phyloP scores from a whole-genome alignment of 2,797 vertebrate genomes.

The Adelosebastes latens region DNA sequence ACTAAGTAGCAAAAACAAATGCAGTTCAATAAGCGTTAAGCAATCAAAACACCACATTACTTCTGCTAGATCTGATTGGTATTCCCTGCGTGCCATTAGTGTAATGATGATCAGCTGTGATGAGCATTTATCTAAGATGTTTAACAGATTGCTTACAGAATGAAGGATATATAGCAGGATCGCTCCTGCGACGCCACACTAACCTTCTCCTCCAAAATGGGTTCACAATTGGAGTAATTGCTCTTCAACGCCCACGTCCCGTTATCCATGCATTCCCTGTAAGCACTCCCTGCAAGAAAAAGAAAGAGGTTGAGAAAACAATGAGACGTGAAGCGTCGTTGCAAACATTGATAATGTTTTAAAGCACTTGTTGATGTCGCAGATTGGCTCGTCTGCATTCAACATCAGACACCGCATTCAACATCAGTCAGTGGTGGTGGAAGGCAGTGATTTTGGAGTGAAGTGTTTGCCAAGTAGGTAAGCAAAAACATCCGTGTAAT shows the following conservation, averaged over 20 bases:
- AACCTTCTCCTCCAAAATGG: constrained; percentile 96
- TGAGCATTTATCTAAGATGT: neutral
- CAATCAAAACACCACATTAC: constrained; percentile 10
- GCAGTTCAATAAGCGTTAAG: neutral
- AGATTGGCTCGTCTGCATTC: neutral
- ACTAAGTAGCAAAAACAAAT: neutral
- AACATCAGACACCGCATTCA: neutral
- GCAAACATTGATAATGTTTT: neutral
- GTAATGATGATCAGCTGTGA: constrained; percentile 11
- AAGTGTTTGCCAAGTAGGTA: constrained; percentile 12
- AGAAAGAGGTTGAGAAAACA: constrained; percentile 6
- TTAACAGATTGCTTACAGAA: constrained; percentile 4
- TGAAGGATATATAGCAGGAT: neutral
- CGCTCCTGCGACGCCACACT: constrained; percentile 45
- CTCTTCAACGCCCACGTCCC: constrained; percentile 96
- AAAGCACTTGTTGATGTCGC: neutral
- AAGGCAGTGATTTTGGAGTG: neutral
- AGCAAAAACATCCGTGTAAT: constrained; percentile 33
- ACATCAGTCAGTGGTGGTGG: neutral
- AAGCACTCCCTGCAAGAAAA: constrained; percentile 88
- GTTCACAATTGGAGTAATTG: constrained; percentile 96
- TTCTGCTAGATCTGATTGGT: neutral
- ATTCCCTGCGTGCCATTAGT: neutral
- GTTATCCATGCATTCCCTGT: constrained; percentile 95
- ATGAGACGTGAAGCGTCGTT: neutral